Base-by-base conservation (phyloP, 2,797 vertebrate genomes). In the Apogon talboti region DNA sequence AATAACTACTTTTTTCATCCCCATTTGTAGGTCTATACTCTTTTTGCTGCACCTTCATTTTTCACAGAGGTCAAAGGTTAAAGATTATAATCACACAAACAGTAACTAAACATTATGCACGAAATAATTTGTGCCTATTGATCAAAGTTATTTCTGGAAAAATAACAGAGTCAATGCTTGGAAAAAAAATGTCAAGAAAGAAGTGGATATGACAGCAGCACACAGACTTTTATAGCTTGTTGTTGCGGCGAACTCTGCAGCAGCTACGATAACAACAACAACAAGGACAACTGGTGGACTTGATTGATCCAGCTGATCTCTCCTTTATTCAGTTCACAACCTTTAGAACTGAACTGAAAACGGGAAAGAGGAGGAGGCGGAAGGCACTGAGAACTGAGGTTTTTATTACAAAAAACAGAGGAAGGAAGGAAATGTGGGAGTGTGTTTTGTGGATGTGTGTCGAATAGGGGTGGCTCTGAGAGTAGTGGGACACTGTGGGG, bases 251-350 rank as follows among this genome's bases (percentile, higher is more conserved):
- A 24, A 24, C 30, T 33, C 30, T 33, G 30, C 30, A 8, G 7
- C 7, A 8, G 7, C 30, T 6, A 33, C 24, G 6, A 28, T 8
- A 7, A 33, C 4, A 42, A 42, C 41, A 70, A 52, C 60, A 69
- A 63, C 58, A 51, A 66, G 45, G 35, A 74, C 60, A 66, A 71
- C 16, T 35, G 12, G 43, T 30, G 54, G 76, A 53, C 78, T 71
- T 24, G 41, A 71, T 33, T 74, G 66, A 81, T 65, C 66, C 64
- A 19, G 28, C 42, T 73, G 81, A 84, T 86, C 74, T 79, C 52
- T 44, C 53, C 57, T 77, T 85, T 68, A 82, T 78, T 79, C 71
- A 79, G 77, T 86, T 78, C 79, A 60, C 76, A 79, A 79, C 76
- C 82, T 82, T 67, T 83, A 60, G 75, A 88, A 86, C 62, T 76